A percentile compares a stretch with the other conserved stretches of the same genome.
These are phyloP conservation scores for Synergus gifuensis DNA, from an alignment of 2,888 invertebrate species.

Conservation along the genomic window DNA sequence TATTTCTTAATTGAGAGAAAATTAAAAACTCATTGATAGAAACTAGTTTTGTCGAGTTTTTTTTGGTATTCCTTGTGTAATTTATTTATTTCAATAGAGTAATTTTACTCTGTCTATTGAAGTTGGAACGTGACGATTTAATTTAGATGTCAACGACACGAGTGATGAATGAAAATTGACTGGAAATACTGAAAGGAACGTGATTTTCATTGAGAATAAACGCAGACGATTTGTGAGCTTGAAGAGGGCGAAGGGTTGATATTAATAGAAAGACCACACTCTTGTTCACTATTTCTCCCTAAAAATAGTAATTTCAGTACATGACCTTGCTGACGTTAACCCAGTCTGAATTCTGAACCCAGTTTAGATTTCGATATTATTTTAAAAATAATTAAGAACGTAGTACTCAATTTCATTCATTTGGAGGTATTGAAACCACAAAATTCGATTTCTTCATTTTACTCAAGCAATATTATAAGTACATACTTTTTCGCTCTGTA, in stretches of 20 bases:
- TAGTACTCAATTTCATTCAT: too few species aligned
- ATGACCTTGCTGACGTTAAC: constrained; percentile 32
- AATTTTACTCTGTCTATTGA: not conserved
- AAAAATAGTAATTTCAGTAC: constrained; percentile 30
- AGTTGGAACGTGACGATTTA: not conserved
- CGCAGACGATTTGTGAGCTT: constrained; percentile 27
- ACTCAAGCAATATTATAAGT: too few species aligned
- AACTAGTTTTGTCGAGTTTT: not conserved
- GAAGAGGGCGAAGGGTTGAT: constrained; percentile 29
- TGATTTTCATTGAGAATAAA: constrained; percentile 30
- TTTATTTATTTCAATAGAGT: not conserved
- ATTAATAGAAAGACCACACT: constrained; percentile 33
- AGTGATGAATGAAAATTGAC: constrained; percentile 30
- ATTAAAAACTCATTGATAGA: not conserved
- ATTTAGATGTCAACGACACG: constrained; percentile 2
- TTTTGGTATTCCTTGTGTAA: not conserved
- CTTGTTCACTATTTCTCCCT: constrained; percentile 8
- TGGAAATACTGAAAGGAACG: constrained; percentile 20
- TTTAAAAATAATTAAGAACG: not conserved
- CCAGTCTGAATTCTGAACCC: not conserved
- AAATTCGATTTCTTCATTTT: too few species aligned
- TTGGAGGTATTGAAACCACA: too few species aligned
- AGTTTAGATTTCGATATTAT: not conserved
- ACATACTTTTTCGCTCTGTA: too few species aligned
- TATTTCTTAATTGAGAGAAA: not conserved